A percentile compares a stretch with the other conserved stretches of the same genome.
Conservation (phyloP, 2,888 invertebrate species). For the Loripinus fragilis region DNA sequence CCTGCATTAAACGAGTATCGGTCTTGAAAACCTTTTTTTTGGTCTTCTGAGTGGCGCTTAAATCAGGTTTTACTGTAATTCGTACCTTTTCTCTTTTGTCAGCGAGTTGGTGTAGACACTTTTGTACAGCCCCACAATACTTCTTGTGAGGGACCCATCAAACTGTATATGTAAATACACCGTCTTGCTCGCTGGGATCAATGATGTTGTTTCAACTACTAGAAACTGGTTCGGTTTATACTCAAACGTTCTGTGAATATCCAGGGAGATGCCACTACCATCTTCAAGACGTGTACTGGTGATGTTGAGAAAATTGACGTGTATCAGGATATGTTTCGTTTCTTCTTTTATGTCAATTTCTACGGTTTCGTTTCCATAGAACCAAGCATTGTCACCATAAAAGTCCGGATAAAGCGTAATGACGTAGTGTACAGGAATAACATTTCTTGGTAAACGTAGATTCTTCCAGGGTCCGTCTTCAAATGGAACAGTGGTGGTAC, state of each 20-base stretch:
- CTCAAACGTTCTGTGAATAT: slow-evolving; percentile 75
- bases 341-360: slow-evolving; percentile 75
- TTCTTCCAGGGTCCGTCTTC: slow-evolving; percentile 73
- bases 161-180: slow-evolving; percentile 86
- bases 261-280: slow-evolving; percentile 46
- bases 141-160: slow-evolving; percentile 87
- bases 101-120: slow-evolving; percentile 85
- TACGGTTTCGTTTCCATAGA: slow-evolving; percentile 78
- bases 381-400: slow-evolving; percentile 83
- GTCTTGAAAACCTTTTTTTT: no score
- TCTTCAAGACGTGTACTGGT: slow-evolving; percentile 80
- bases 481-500: slow-evolving; percentile 39
- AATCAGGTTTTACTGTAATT: no score
- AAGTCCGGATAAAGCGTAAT: slow-evolving; percentile 88
- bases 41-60: no score
- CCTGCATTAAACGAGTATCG: no score
- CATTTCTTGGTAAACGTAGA: slow-evolving; percentile 86
- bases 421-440: slow-evolving; percentile 88
- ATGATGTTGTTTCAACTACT: slow-evolving; percentile 79
- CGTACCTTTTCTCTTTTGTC: slow-evolving; percentile 73
- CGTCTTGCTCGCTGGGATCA: slow-evolving; percentile 62
- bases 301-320: slow-evolving; percentile 87
- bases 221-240: slow-evolving; percentile 83
- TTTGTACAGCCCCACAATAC: slow-evolving; percentile 88
- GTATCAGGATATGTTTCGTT: slow-evolving; percentile 85